Percentiles rank a stretch among this genome's conserved stretches.
Evolutionary conservation across 2,113 vertebrate genomes (phyloP).

Genomic region (Cacatua alba): DNA sequence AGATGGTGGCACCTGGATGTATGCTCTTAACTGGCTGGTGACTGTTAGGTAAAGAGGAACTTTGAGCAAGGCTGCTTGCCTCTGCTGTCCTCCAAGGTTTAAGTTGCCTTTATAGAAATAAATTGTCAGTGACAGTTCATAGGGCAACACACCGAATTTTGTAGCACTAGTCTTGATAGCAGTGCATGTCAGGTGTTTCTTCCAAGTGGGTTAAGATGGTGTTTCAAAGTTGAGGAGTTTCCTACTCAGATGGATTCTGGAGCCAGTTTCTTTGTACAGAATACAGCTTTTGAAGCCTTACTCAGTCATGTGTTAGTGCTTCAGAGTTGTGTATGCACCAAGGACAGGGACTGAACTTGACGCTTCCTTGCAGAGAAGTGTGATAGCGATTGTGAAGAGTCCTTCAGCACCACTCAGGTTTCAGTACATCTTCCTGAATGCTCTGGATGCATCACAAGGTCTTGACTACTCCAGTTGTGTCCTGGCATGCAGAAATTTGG

Average conservation of each 20-base stretch:
- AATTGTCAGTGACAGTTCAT: neutral
- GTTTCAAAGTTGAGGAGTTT: neutral
- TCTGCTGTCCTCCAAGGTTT: neutral
- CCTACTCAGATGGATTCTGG: neutral
- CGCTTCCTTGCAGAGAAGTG: neutral
- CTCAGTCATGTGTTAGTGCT: neutral
- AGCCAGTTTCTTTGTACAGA: neutral
- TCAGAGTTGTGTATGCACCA: neutral
- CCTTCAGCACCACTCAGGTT: neutral
- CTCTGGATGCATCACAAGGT: neutral
- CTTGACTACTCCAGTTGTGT: neutral
- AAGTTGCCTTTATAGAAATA: neutral
- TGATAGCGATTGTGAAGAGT: fast-evolving
- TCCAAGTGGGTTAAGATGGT: neutral
- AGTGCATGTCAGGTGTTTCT: fast-evolving
- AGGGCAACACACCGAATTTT: neutral
- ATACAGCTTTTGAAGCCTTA: neutral
- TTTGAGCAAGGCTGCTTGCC: neutral
- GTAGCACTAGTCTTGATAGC: neutral
- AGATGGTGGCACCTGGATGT: neutral
- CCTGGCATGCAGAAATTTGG: neutral
- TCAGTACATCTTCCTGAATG: neutral
- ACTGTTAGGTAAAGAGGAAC: neutral
- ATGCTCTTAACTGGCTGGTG: neutral
- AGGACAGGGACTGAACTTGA: neutral